These are phyloP conservation scores for Mormyrops attenuatus DNA, from an alignment of 2,797 vertebrate species.

Conservation along the genomic window DNA sequence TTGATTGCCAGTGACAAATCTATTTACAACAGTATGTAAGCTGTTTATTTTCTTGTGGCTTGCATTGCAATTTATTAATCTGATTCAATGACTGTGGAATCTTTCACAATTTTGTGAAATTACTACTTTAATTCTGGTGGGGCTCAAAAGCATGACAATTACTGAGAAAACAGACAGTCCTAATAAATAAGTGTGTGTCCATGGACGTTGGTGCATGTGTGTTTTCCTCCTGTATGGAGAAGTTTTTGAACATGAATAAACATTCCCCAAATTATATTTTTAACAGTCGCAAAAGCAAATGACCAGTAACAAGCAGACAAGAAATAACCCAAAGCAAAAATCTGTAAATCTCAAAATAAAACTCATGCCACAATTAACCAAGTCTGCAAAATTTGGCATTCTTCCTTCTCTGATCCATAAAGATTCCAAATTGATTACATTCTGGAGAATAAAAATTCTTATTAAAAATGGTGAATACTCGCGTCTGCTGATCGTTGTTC, in stretches of 20 bases:
- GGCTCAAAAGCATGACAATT: slow-evolving; percentile 46
- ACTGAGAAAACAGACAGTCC: slow-evolving; percentile 47
- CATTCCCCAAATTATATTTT: background rate
- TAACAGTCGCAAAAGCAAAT: background rate
- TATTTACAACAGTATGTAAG: slow-evolving; percentile 16
- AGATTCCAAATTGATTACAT: background rate
- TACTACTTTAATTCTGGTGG: slow-evolving; percentile 26
- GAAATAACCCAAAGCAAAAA: background rate
- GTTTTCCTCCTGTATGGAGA: background rate
- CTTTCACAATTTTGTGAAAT: slow-evolving; percentile 27
- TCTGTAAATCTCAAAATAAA: background rate
- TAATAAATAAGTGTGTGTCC: slow-evolving; percentile 51
- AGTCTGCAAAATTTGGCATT: background rate
- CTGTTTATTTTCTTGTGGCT: slow-evolving; percentile 28
- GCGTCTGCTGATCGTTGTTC: background rate
- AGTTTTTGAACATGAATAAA: background rate
- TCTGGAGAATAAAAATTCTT: background rate
- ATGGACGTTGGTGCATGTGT: background rate
- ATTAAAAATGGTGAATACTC: background rate
- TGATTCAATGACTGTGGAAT: slow-evolving; percentile 18
- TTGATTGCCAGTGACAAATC: slow-evolving; percentile 14
- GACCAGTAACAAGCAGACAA: background rate
- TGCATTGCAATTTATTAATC: slow-evolving; percentile 24
- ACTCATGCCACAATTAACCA: background rate
- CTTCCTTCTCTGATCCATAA: background rate